These are phyloP conservation scores for Drosophila nigrodunni DNA, from an alignment of 1,140 invertebrate species.

Conservation along the genomic window DNA sequence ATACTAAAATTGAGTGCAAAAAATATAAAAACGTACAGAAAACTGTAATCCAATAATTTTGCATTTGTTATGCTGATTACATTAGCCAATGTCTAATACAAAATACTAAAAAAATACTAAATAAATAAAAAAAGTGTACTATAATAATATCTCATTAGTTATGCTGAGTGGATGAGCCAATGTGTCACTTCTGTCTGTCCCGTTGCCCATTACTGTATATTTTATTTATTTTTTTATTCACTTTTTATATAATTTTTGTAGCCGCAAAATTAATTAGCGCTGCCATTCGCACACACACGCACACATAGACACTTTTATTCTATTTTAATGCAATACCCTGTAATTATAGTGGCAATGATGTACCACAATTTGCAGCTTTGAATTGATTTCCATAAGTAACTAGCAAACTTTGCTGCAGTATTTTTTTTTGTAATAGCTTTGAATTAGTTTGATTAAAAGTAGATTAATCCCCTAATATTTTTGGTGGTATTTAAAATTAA, in stretches of 20 bases:
- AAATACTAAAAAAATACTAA: slow-evolving; percentile 19
- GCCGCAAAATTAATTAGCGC: slow-evolving; percentile 64
- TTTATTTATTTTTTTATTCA: slow-evolving; percentile 60
- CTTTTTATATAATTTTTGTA: slow-evolving; percentile 57
- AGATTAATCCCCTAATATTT: no score
- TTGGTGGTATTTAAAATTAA: background rate
- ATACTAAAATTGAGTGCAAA: background rate
- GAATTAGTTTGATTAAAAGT: background rate
- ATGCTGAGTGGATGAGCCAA: slow-evolving; percentile 46
- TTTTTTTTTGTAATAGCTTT: background rate
- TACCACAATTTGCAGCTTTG: background rate
- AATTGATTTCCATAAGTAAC: background rate
- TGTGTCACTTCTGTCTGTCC: slow-evolving; percentile 50
- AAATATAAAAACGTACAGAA: background rate
- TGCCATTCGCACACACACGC: slow-evolving; percentile 38
- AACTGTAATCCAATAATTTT: no score
- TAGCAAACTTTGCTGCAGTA: no score
- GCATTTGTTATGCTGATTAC: no score
- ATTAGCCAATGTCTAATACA: slow-evolving; percentile 6
- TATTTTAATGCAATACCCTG: slow-evolving; percentile 18
- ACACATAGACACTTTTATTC: slow-evolving; percentile 11
- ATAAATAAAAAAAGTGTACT: background rate
- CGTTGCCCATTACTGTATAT: slow-evolving; percentile 46
- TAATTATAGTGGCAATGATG: background rate
- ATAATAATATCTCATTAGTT: slow-evolving; percentile 38